These are phyloP conservation scores for Burhinus oedicnemus DNA, from an alignment of 2,113 vertebrate genomes.

Conservation along the genomic window DNA sequence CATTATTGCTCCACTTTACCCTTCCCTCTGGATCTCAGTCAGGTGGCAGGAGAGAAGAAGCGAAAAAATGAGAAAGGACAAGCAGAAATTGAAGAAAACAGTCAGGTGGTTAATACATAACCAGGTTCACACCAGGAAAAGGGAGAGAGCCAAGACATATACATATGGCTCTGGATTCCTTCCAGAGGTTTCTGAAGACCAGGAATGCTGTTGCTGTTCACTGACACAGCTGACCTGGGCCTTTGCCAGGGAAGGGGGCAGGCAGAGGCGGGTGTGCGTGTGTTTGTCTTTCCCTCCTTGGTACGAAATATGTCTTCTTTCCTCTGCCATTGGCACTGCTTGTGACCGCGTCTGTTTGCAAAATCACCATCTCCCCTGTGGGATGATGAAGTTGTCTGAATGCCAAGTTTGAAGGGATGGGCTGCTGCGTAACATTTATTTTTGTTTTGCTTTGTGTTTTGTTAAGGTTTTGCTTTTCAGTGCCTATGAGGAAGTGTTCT, in stretches of 20 bases:
- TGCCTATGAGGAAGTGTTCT: not conserved
- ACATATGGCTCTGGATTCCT: conserved; percentile 14
- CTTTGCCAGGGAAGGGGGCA: conserved; percentile 3
- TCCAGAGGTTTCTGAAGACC: conserved; percentile 52
- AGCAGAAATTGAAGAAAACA: not conserved
- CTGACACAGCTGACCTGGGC: conserved; percentile 61
- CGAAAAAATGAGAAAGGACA: not conserved
- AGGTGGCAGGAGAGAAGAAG: not conserved
- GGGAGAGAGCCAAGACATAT: not conserved
- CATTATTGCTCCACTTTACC: not conserved
- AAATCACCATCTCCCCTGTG: conserved; percentile 11
- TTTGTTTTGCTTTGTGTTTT: not conserved
- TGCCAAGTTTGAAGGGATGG: not conserved
- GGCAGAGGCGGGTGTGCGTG: not conserved
- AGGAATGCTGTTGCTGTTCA: conserved; percentile 49
- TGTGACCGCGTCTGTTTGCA: not conserved
- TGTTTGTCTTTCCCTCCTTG: conserved; percentile 67
- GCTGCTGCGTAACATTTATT: not conserved
- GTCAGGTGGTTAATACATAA: not conserved
- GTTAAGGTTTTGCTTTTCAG: not conserved
- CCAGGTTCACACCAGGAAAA: not conserved
- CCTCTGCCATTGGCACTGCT: not conserved
- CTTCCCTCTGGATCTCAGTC: not conserved
- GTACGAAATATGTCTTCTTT: conserved; percentile 56
- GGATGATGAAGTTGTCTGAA: not conserved